phyloP scores from a whole-genome alignment of 2,113 vertebrate genomes.

The Dermatemys mawii region DNA sequence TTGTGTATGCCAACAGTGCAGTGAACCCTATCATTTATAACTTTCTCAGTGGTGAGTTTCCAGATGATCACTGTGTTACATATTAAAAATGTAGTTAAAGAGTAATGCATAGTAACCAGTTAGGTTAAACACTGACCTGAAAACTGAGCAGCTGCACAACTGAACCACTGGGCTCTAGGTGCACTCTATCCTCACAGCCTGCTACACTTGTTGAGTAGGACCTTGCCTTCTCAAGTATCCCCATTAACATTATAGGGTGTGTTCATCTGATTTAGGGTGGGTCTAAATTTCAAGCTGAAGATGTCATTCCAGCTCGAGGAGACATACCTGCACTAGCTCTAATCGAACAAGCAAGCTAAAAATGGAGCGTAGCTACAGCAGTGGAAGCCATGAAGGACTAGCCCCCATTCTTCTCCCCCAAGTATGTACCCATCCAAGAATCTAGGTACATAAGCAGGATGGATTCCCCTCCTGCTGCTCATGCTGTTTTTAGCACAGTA shows the following conservation, averaged over 20 bases:
- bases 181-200: not conserved
- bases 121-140: not conserved
- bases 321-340: not conserved
- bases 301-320: not conserved
- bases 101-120: not conserved
- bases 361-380: not conserved
- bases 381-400: not conserved
- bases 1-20: constrained; percentile 97
- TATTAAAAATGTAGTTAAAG: not conserved
- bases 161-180: not conserved
- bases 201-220: not conserved
- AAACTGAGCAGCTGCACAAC: not conserved
- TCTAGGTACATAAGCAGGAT: not conserved
- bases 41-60: constrained; percentile 94
- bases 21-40: constrained; percentile 99
- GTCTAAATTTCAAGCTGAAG: not conserved
- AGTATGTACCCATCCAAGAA: not conserved
- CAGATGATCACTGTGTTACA: not conserved
- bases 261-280: not conserved
- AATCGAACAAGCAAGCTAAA: not conserved
- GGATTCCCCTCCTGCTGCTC: not conserved
- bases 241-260: not conserved
- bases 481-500: not conserved
- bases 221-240: not conserved
- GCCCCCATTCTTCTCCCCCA: too few relatives aligned